These are phyloP conservation scores for Trichonephila inaurata DNA, from an alignment of 1,140 invertebrate genomes.

Conservation along the genomic window DNA sequence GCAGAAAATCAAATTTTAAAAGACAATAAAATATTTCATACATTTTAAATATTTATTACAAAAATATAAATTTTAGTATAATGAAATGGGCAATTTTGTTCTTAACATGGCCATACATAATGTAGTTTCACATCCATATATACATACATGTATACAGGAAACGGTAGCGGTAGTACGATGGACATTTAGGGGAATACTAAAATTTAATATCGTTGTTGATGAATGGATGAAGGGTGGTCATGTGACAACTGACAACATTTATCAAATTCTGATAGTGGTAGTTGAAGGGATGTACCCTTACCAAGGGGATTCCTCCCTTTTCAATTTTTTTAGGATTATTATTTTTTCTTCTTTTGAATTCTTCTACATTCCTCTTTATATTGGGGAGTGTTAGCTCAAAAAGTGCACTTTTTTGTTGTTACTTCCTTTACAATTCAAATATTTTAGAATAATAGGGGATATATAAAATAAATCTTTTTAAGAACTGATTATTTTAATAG, in stretches of 20 bases:
- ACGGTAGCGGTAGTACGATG: not conserved
- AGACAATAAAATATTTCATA: no score
- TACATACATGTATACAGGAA: not conserved
- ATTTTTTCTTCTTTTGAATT: not conserved
- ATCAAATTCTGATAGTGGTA: conserved; percentile 31
- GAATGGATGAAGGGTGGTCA: conserved; percentile 44
- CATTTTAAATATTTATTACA: no score
- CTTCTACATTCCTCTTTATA: not conserved
- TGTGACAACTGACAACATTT: conserved; percentile 25
- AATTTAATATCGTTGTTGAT: conserved; percentile 58
- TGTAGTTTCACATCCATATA: no score
- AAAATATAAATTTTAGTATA: no score
- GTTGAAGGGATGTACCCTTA: not conserved
- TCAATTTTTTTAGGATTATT: conserved; percentile 7
- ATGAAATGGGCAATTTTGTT: no score
- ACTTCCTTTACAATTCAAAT: no score
- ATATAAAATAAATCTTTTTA: no score
- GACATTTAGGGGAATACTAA: not conserved
- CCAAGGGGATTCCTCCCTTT: not conserved
- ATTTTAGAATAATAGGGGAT: no score
- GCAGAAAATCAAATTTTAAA: no score
- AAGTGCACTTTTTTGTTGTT: not conserved
- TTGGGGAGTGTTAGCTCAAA: not conserved
- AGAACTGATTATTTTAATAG: no score
- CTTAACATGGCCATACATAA: no score